phyloP scores from a whole-genome alignment of 2,797 vertebrate genomes.

The Rousettus madagascariensis region DNA sequence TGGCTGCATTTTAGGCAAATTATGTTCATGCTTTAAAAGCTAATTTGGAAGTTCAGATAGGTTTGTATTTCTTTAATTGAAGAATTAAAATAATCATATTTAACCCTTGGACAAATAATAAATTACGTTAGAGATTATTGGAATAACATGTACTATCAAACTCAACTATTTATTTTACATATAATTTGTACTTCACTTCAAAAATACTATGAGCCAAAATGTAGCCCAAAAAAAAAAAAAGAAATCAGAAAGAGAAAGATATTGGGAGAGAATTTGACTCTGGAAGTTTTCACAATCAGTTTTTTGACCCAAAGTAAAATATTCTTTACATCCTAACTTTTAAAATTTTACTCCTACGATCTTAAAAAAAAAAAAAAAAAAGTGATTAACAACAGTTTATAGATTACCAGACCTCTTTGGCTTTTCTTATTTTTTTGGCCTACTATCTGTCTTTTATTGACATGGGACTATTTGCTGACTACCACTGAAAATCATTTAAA shows the following conservation, averaged over 20 bases:
- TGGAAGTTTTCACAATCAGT: not conserved
- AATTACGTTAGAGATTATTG: not conserved
- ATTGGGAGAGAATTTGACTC: not conserved
- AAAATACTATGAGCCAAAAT: not conserved
- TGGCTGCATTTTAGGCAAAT: not conserved
- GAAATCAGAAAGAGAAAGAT: not conserved
- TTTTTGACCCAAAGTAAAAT: not conserved
- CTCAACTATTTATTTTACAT: not conserved
- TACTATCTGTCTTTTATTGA: not conserved
- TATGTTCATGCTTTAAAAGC: conserved; percentile 27
- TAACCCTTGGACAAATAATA: not conserved
- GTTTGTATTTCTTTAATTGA: not conserved
- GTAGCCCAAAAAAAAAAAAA: not conserved
- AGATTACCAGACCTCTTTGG: not conserved
- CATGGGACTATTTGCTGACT: not conserved
- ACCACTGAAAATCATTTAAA: not conserved
- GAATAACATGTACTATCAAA: not conserved
- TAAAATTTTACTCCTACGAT: not conserved
- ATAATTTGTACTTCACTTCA: not conserved
- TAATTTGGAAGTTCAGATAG: conserved; percentile 48
- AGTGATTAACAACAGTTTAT: not conserved
- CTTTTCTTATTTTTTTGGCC: not conserved
- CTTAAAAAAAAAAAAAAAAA: not conserved
- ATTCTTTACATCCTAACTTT: not conserved
- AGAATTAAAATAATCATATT: conserved; percentile 35